These are phyloP conservation scores for Myripristis jacobus DNA, from an alignment of 2,797 vertebrate species.

Conservation along the genomic window DNA sequence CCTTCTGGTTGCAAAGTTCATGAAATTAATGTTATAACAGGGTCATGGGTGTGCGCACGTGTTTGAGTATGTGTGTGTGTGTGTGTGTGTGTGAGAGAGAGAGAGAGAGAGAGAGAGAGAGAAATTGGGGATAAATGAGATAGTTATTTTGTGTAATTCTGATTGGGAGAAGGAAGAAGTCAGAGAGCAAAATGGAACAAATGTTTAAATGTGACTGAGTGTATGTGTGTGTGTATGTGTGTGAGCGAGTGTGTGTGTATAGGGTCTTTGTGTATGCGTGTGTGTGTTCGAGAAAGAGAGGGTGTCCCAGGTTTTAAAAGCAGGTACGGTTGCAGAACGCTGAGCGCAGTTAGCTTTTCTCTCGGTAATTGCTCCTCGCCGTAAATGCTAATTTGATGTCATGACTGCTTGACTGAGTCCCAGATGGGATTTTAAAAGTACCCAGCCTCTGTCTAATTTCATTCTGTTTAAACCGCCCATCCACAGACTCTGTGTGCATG, in stretches of 20 bases:
- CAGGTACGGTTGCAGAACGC: slow-evolving; percentile 73
- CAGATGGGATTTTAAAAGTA: slow-evolving; percentile 81
- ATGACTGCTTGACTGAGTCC: slow-evolving; percentile 77
- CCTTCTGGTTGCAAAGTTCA: slow-evolving; percentile 43
- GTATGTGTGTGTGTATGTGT: slow-evolving; percentile 1
- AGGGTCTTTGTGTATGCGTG: slow-evolving; percentile 50
- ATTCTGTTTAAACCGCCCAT: slow-evolving; percentile 72
- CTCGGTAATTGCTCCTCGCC: slow-evolving; percentile 74
- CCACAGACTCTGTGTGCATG: slow-evolving; percentile 50
- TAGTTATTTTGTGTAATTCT: slow-evolving; percentile 22
- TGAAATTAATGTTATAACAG: slow-evolving; percentile 64
- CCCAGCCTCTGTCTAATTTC: slow-evolving; percentile 76
- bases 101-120: neutral
- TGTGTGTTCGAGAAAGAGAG: slow-evolving; percentile 55
- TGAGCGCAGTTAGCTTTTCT: slow-evolving; percentile 76
- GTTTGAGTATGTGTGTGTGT: slow-evolving; percentile 15
- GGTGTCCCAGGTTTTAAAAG: slow-evolving; percentile 62
- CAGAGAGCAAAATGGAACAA: slow-evolving; percentile 31
- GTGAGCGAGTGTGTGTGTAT: slow-evolving; percentile 17
- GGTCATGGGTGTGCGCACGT: slow-evolving; percentile 30
- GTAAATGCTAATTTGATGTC: slow-evolving; percentile 81
- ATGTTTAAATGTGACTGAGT: neutral
- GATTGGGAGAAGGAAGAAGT: slow-evolving; percentile 44
- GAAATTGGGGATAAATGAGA: slow-evolving; percentile 41
- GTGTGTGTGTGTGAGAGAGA: slow-evolving; percentile 2